Evolutionary conservation across 1,140 invertebrate species (phyloP), one percentile per base, ranked within the genome.

Genomic region (Gonioctena quinquepunctata): DNA sequence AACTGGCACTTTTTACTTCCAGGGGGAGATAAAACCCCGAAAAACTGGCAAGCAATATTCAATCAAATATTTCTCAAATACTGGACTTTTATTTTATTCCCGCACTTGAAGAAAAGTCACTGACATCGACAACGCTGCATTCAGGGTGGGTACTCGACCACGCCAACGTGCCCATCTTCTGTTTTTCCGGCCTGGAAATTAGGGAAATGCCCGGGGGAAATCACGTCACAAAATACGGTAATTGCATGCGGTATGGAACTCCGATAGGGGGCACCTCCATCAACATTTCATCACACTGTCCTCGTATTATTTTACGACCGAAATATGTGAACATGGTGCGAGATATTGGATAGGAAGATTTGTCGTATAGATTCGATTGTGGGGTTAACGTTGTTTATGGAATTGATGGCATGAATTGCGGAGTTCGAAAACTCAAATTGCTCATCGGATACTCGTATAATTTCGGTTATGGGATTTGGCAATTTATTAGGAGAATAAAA

Each of bases 201-300:
- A 61, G 25, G n/a, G 27, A 33, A 11, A n/a, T 8, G 25, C 59
- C 59, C 59, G 3, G 27, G 59, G 59, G 59, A 61, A 61, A 61
- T 61, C 59, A 61, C 26, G 59, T 61, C 59, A 61, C 59, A 61
- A 61, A 61, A 61, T 28, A 61, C 27, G 26, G 59, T 61, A 61
- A 61, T 61, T 61, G 59, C 59, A 26, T 33, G 59, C 27, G 33
- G 59, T 61, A 33, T 18, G 25, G 16, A 19, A 19, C 19, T 16
- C 16, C 25, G 21, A 33, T 61, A 13, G 22, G 22, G 49, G 18
- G 52, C 11, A n/a, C 11, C 16, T 16, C 23, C n/a, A 33, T 61
- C 26, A 61, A 61, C 59, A 61, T 61, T 61, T 61, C 59, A 61
- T 61, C 59, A 28, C 11, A 42, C 33, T 42, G 33, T 42, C 16